Evolutionary conservation across 1,140 invertebrate species (phyloP), one percentile per base, ranked within the genome.

Genomic region (Lepidurus apus): DNA sequence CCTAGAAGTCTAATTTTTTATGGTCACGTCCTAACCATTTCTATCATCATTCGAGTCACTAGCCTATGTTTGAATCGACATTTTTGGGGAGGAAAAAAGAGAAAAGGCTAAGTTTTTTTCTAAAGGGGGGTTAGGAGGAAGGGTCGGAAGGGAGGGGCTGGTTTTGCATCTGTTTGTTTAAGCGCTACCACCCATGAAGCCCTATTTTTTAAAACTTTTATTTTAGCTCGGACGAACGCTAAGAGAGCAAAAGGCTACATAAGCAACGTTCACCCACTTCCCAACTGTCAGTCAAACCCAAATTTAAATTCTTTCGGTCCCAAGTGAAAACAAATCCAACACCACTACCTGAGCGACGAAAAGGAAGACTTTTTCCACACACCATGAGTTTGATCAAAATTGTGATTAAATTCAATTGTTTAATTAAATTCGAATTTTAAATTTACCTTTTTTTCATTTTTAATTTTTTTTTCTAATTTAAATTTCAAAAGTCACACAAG

Each of bases 221-320:
- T 34, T 34, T 34, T 65, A n/a, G 53, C 53, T 21, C 4, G 21
- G 21, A 21, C 17, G 8, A 21, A 65, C 53, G 17, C 21, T 65
- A 65, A 65, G 53, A 65, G 53, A 9, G 53, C 53, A 65, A 65
- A 65, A 65, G 53, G 53, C 53, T 65, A 65, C 53, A 21, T n/a
- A 65, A 65, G 53, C 53, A 65, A 65, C 53, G 53, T 65, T 65
- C 21, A 65, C 53, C 53, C 53, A 9, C 53, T 21, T 65, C 53
- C 53, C 53, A 65, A 65, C 53, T 65, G 53, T 65, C 53, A 65
- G 53, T 65, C 53, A 65, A 34, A 13, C 53, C 53, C 53, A 65
- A 9, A 65, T 65, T 65, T 65, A 65, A 21, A 65, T 65, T 65
- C 53, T 65, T 65, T 65, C 6, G 17, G 53, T 7, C 53, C 53